Evolutionary conservation across 2,888 invertebrate species (phyloP).

Genomic region (Caenorhabditis sp.): DNA sequence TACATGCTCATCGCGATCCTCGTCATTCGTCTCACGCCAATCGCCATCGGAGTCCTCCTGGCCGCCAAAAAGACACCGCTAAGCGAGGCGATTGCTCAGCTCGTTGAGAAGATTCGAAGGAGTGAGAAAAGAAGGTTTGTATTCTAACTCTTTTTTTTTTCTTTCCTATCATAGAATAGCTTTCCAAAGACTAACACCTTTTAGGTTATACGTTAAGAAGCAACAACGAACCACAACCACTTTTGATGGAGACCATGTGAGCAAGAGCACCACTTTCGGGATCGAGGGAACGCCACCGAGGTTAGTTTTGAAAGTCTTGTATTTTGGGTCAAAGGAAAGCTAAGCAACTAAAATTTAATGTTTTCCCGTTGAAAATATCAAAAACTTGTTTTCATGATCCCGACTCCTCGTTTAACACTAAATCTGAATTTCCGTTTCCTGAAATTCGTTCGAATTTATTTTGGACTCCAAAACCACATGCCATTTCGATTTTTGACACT

Average conservation of each 20-base stretch:
- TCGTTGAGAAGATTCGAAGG: conserved; percentile 71
- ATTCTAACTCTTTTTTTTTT: background rate
- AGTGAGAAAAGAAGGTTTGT: conserved; percentile 61
- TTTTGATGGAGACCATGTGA: conserved; percentile 62
- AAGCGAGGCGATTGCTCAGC: conserved; percentile 71
- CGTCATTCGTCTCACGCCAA: conserved; percentile 72
- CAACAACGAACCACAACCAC: conserved; percentile 66
- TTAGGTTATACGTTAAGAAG: conserved; percentile 75
- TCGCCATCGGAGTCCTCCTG: conserved; percentile 74
- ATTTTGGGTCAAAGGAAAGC: background rate
- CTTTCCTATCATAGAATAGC: conserved; percentile 4
- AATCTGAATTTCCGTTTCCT: no score
- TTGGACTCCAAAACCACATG: no score
- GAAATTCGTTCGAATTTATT: no score
- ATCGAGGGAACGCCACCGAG: conserved; percentile 60
- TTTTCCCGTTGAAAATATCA: no score
- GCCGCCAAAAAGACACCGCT: conserved; percentile 74
- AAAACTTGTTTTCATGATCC: no score
- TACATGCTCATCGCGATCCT: conserved; percentile 74
- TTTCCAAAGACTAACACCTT: conserved; percentile 17
- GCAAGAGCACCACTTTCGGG: conserved; percentile 72
- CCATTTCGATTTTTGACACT: no score
- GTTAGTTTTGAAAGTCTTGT: conserved; percentile 21
- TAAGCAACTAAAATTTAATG: background rate
- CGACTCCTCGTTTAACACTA: no score